Conservation (phyloP, 2,797 vertebrate genomes). For the Meda fulgida region DNA sequence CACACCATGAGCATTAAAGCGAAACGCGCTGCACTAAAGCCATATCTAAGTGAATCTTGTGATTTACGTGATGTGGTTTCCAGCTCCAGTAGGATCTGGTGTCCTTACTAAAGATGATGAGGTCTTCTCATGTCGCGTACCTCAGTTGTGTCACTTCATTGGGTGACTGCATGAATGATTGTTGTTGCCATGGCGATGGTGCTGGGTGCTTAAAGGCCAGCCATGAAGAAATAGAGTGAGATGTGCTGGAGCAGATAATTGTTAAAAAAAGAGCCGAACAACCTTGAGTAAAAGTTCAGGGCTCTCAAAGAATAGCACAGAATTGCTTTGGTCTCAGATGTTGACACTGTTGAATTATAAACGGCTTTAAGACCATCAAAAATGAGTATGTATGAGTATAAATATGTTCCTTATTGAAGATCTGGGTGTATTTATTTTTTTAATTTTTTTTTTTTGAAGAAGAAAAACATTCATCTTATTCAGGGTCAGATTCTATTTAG, state of each 20-base stretch:
- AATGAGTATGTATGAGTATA: neutral
- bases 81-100: neutral
- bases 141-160: conserved; percentile 74
- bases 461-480: neutral
- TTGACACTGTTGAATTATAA: neutral
- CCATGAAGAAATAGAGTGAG: conserved; percentile 58
- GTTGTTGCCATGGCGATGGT: conserved; percentile 82
- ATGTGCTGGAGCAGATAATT: conserved; percentile 63
- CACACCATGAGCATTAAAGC: neutral
- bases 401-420: neutral
- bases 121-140: conserved; percentile 69
- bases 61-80: neutral
- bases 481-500: neutral
- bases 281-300: conserved; percentile 62
- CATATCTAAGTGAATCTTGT: conserved; percentile 1
- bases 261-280: conserved; percentile 50
- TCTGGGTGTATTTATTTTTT: neutral
- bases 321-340: neutral
- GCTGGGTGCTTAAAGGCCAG: conserved; percentile 73
- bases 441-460: too few relatives aligned
- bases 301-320: conserved; percentile 35
- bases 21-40: neutral
- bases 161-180: conserved; percentile 73
- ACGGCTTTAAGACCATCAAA: neutral
- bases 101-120: conserved; percentile 48